Conservation (phyloP, 1,140 invertebrate species). For the Apis dorsata region DNA sequence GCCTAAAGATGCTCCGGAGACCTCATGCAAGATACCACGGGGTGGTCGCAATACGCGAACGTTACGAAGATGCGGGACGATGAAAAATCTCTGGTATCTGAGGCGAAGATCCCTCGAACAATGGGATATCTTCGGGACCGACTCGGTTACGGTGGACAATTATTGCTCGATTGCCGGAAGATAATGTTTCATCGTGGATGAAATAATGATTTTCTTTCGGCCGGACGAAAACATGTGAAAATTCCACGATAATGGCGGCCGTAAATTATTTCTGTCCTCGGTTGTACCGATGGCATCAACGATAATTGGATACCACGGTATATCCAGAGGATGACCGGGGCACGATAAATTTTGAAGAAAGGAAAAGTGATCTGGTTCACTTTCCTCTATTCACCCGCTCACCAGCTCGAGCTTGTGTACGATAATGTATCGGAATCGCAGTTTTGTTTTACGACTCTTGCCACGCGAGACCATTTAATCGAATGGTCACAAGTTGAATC, state of each 20-base stretch:
- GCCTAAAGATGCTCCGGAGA: slow-evolving; percentile 66
- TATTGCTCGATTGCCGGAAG: slow-evolving; percentile 66
- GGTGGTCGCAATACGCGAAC: slow-evolving; percentile 72
- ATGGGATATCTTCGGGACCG: slow-evolving; percentile 69
- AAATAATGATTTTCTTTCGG: slow-evolving; percentile 63
- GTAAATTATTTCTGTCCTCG: slow-evolving; percentile 55
- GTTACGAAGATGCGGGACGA: slow-evolving; percentile 67
- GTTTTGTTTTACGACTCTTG: background rate
- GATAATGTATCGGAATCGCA: background rate
- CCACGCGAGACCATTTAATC: slow-evolving; percentile 4
- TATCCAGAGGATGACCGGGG: background rate
- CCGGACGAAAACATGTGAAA: slow-evolving; percentile 58
- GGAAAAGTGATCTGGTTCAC: slow-evolving; percentile 35
- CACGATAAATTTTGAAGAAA: slow-evolving; percentile 45
- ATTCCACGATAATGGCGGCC: slow-evolving; percentile 51
- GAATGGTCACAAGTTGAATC: slow-evolving; percentile 2
- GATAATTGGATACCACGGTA: slow-evolving; percentile 46
- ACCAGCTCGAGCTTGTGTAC: background rate
- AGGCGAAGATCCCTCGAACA: slow-evolving; percentile 71
- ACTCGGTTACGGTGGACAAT: slow-evolving; percentile 66
- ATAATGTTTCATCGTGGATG: slow-evolving; percentile 66
- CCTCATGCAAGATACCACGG: slow-evolving; percentile 71
- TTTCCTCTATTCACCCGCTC: background rate
- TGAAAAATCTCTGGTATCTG: slow-evolving; percentile 73
- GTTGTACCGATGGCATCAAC: slow-evolving; percentile 24